Base-by-base conservation (phyloP, 2,113 vertebrate genomes). In the Brienomyrus longianalis region DNA sequence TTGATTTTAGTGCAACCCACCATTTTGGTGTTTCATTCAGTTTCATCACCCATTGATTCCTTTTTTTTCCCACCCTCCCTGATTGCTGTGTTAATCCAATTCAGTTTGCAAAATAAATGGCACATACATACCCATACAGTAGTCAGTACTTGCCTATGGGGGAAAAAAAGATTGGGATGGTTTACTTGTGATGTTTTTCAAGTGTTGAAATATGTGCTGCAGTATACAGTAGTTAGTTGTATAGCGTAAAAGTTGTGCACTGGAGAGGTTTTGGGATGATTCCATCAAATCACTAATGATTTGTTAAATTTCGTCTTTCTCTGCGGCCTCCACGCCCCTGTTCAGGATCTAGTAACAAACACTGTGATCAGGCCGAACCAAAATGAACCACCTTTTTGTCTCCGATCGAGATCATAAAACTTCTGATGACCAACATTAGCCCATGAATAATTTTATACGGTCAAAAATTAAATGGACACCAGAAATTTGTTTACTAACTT, bases 41-140 rank as follows among this genome's bases (percentile, higher is more conserved):
- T 87, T 87, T 87, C 85, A 87, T 87, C 85, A 87, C 31, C 85
- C 85, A 35, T 35, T 35, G 51, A 87, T 51, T 87, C 17, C n/a
- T 27, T 84, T 74, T 77, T 51, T 23, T n/a, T 8, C 31, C 31
- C 31, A 31, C 31, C 85, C 51, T 27, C 11, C 51, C 51, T 54
- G 45, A 87, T 87, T 56, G 31, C 85, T 35, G 51, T 4, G 11
- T 87, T 87, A 87, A 87, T 87, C 85, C 85, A 87, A 54, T 87
- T 54, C 85, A 56, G 21, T 39, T 87, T 87, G 85, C 85, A 54
- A 54, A 87, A 54, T 87, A 23, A 56, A 86, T 86, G 85, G 39
- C 85, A 86, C 84, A 62, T 62, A 21, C 13, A 35, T 39, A 56
- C 51, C 21, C 85, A 39, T 52, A 56, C 85, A 56, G 85, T 87